Percentiles rank a stretch among this genome's conserved stretches.
Conservation (phyloP, 2,113 vertebrate species). For the Scatophagus argus region DNA sequence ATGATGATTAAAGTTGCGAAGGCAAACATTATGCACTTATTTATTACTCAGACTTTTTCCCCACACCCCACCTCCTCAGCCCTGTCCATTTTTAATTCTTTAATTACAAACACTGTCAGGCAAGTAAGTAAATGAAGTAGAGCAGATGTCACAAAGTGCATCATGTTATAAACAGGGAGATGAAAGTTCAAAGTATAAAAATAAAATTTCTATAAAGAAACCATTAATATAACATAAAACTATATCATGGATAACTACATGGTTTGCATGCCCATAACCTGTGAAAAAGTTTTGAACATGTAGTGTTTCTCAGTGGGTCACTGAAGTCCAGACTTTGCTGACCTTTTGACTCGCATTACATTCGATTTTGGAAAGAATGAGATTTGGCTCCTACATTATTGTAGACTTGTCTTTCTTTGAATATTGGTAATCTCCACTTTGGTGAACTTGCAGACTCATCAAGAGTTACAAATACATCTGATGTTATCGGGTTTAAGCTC, state of each 20-base stretch:
- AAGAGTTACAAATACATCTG: conserved; percentile 17
- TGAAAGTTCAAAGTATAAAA: neutral
- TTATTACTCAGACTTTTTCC: too few relatives aligned
- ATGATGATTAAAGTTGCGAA: too few relatives aligned
- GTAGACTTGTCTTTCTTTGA: neutral
- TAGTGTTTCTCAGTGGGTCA: neutral
- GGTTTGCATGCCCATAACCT: neutral
- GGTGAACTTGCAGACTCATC: neutral
- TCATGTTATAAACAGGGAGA: too few relatives aligned
- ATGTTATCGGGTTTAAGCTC: conserved; percentile 36
- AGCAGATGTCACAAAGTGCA: too few relatives aligned
- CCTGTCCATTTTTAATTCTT: too few relatives aligned
- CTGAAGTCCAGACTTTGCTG: neutral
- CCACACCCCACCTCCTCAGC: too few relatives aligned
- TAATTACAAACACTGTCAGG: too few relatives aligned
- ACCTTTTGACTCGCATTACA: too few relatives aligned
- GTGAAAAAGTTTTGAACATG: neutral
- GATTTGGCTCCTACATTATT: neutral
- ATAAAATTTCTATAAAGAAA: too few relatives aligned
- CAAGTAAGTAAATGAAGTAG: too few relatives aligned
- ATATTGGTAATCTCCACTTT: neutral
- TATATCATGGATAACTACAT: neutral
- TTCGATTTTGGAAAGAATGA: too few relatives aligned
- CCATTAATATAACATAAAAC: neutral
- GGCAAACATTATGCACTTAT: too few relatives aligned